Base-by-base conservation (phyloP, 1,140 invertebrate species). In the Augochlora pura region DNA sequence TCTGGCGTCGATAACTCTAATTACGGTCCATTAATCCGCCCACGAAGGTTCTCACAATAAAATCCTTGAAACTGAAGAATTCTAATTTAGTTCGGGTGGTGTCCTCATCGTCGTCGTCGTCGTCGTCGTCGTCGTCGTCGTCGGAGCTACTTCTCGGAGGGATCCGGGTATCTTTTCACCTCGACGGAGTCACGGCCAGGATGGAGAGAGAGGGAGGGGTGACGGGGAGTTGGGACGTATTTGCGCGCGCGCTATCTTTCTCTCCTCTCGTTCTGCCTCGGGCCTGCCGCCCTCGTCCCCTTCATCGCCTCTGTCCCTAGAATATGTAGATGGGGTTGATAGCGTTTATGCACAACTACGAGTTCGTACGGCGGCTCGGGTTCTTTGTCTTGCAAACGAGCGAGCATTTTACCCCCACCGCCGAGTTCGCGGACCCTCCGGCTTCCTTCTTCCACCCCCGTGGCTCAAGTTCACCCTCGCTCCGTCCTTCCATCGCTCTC, bases 361-460 rank as follows among this genome's bases (percentile, higher is more conserved):
- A 89, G 88, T 85, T 88, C 89, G 84, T 89, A 86, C 83, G 82
- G 74, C 81, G 84, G 87, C 83, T 84, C 84, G 64, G 73, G 84
- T 89, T 91, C 90, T 91, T 91, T 91, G 90, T 91, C 89, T 91
- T 91, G 90, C 88, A 91, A 91, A 91, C 90, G 87, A 91, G 89
- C 82, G 86, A 86, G 67, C 85, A 80, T 86, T 86, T 83, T 83
- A 73, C 86, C 87, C 84, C 81, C 63, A 42, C 57, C 64, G 42
- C 57, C 64, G 42, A 54, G 42, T 49, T 73, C 78, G 49, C 10
- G 77, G 62, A 71, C 52, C 67, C 27, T 32, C 25, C 49, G 46
- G 42, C 32, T 49, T 42, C 39, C 60, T 59, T 54, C 62, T 32
- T 64, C 66, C 60, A 18, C 63, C 25, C 52, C 18, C 54, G 49